Percentiles rank a stretch among this genome's conserved stretches.
Conservation (phyloP, 2,797 vertebrate species). For the Staurois parvus region DNA sequence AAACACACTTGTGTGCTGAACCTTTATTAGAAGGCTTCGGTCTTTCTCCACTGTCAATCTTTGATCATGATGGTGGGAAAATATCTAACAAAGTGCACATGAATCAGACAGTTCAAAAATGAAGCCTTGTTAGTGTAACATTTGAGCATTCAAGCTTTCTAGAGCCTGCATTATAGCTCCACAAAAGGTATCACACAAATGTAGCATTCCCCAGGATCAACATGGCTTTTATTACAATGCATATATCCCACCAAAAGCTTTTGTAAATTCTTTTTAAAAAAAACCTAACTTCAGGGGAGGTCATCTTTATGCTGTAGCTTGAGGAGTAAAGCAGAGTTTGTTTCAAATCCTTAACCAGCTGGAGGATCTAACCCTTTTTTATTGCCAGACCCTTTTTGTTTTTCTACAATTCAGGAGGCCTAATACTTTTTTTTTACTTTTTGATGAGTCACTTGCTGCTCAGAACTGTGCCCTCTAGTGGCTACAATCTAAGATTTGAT, state of each 20-base stretch:
- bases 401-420: too few species aligned
- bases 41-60: background rate
- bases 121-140: constrained; percentile 35
- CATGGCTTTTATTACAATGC: constrained; percentile 36
- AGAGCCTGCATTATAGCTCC: constrained; percentile 33
- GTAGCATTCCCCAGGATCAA: constrained; percentile 50
- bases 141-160: constrained; percentile 31
- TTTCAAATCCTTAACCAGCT: constrained; percentile 32
- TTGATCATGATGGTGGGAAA: constrained; percentile 41
- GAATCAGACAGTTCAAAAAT: constrained; percentile 17
- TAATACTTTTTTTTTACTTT: too few species aligned
- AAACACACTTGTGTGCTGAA: constrained; percentile 13
- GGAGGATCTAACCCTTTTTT: background rate
- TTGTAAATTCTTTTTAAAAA: constrained; percentile 27
- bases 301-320: constrained; percentile 12
- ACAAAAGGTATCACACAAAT: constrained; percentile 56
- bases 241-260: constrained; percentile 42
- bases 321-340: constrained; percentile 5
- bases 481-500: too few species aligned
- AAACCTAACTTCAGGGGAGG: constrained; percentile 43
- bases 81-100: constrained; percentile 14
- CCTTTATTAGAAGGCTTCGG: constrained; percentile 16
- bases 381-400: too few species aligned
- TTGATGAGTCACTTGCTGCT: too few species aligned
- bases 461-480: too few species aligned